These are phyloP conservation scores for Eulemur coronatus DNA, from an alignment of 2,797 vertebrate species.

Conservation along the genomic window DNA sequence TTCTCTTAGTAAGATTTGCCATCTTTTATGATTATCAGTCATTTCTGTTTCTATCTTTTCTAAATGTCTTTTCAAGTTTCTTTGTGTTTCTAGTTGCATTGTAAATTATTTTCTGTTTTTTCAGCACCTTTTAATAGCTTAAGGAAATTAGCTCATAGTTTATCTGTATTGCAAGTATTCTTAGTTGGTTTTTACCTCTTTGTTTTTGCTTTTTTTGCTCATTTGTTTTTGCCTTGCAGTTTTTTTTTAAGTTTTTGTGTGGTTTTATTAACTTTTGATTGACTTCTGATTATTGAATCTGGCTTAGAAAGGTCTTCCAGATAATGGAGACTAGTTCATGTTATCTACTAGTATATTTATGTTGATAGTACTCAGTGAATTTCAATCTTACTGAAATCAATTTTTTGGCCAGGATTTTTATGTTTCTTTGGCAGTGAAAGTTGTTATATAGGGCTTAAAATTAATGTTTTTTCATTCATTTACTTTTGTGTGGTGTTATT, in stretches of 20 bases:
- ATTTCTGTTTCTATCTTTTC: not conserved
- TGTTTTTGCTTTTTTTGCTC: not conserved
- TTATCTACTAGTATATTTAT: not conserved
- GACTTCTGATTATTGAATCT: not conserved
- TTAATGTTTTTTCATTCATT: not conserved
- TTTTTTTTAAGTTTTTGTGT: not conserved
- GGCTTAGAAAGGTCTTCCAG: not conserved
- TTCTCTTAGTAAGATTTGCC: not conserved
- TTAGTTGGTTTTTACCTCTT: slow-evolving; percentile 18
- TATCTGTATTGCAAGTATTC: not conserved
- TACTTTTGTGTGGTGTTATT: not conserved
- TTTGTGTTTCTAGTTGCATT: not conserved
- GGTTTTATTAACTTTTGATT: not conserved
- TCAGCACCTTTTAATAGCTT: not conserved
- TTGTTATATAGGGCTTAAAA: not conserved
- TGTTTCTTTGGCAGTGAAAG: slow-evolving; percentile 17
- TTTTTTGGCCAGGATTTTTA: not conserved
- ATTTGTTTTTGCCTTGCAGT: slow-evolving; percentile 9
- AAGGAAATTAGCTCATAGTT: not conserved
- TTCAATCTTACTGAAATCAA: not conserved
- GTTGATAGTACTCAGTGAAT: not conserved
- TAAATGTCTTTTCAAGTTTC: not conserved
- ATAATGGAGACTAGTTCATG: not conserved
- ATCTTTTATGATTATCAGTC: not conserved
- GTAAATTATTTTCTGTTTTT: not conserved